Conservation (phyloP, 35 echinoderm and acorn worm genomes). For the Heliocidaris tuberculata region DNA sequence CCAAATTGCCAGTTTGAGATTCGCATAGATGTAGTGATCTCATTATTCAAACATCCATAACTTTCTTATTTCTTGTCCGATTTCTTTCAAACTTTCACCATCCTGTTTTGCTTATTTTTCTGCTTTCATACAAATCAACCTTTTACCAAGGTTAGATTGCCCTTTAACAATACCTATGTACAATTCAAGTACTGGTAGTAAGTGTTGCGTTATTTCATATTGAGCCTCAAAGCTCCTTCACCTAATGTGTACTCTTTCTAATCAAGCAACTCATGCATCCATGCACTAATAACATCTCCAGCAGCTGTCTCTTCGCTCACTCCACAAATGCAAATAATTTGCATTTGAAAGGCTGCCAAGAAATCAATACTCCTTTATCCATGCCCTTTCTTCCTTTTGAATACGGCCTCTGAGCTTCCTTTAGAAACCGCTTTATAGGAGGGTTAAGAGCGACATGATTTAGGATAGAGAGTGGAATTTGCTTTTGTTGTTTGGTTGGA, state of each 20-base stretch:
- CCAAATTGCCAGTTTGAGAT: no score
- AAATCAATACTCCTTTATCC: constrained; percentile 23
- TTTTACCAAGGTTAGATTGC: no score
- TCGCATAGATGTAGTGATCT: no score
- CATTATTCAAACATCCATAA: no score
- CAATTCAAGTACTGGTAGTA: no score
- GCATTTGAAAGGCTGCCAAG: constrained; percentile 17
- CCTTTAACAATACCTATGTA: no score
- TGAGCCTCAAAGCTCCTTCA: not conserved
- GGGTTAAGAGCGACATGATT: constrained; percentile 30
- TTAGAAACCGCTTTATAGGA: not conserved
- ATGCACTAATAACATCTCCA: not conserved
- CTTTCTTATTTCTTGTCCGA: no score
- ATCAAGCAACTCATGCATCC: not conserved
- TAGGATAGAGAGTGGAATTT: constrained; percentile 23
- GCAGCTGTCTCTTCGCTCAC: not conserved
- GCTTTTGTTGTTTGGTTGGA: not conserved
- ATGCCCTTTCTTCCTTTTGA: not conserved
- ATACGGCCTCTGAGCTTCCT: not conserved
- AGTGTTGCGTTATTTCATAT: not conserved
- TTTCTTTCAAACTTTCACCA: no score
- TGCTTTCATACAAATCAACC: no score
- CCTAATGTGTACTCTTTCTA: not conserved
- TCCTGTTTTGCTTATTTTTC: no score
- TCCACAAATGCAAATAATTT: not conserved